phyloP scores from a whole-genome alignment of 2,888 invertebrate species.

The Oxycera nigricornis region DNA sequence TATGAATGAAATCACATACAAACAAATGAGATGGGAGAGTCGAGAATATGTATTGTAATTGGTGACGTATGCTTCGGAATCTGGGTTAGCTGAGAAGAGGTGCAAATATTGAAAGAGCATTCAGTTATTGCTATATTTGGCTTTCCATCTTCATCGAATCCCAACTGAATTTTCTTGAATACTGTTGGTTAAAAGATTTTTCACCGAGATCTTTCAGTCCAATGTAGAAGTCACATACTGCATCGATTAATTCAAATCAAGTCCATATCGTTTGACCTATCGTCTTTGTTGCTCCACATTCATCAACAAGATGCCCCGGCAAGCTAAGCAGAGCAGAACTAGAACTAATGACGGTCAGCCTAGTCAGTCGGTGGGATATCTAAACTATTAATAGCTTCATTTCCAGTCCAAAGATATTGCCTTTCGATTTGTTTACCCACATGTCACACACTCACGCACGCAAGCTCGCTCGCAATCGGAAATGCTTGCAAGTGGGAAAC shows the following conservation, averaged over 20 bases:
- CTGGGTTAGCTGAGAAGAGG: no score
- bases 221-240: no score
- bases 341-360: no score
- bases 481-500: neutral
- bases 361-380: slow-evolving; percentile 1
- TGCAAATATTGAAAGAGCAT: no score
- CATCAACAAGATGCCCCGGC: neutral
- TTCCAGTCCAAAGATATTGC: slow-evolving; percentile 6
- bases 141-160: no score
- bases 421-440: slow-evolving; percentile 3
- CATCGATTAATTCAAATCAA: neutral
- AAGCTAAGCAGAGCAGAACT: neutral
- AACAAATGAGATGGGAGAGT: no score
- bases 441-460: slow-evolving; percentile 10
- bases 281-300: neutral
- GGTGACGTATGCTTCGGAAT: no score
- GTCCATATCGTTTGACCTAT: neutral
- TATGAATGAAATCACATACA: no score
- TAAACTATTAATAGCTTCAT: slow-evolving; percentile 10
- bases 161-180: no score
- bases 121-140: no score
- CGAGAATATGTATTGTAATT: no score
- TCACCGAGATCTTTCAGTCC: no score
- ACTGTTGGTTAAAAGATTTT: neutral
- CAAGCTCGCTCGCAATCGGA: neutral